Evolutionary conservation across 2,113 vertebrate species (phyloP).

Genomic region (Sprattus sprattus): DNA sequence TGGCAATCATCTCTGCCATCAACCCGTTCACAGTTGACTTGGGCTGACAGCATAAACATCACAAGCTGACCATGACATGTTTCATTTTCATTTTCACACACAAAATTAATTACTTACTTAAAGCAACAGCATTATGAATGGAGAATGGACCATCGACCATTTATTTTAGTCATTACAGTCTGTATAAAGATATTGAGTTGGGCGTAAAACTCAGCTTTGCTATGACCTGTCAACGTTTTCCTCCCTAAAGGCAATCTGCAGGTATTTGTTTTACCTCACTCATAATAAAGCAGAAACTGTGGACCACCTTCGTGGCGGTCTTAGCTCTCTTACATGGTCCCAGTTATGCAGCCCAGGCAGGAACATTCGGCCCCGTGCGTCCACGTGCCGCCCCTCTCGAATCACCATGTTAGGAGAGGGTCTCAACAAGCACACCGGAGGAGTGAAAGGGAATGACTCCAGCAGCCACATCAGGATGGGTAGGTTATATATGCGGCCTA

Average conservation of each 20-base stretch:
- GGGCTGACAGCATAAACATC: slow-evolving; percentile 70
- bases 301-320: background rate
- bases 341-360: slow-evolving; percentile 89
- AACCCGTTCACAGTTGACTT: slow-evolving; percentile 81
- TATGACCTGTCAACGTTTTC: too few species aligned
- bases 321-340: slow-evolving; percentile 81
- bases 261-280: background rate
- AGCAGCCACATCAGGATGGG: slow-evolving; percentile 89
- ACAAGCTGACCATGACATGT: background rate
- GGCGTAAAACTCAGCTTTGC: too few species aligned
- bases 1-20: slow-evolving; percentile 85
- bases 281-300: background rate
- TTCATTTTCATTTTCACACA: too few species aligned
- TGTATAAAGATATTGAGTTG: too few species aligned
- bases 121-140: too few species aligned
- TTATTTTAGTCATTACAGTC: too few species aligned
- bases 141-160: too few species aligned
- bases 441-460: slow-evolving; percentile 94
- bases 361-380: slow-evolving; percentile 83
- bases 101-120: too few species aligned
- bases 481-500: slow-evolving; percentile 89
- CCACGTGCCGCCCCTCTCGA: slow-evolving; percentile 88
- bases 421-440: slow-evolving; percentile 88
- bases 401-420: slow-evolving; percentile 88
- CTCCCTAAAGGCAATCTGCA: background rate